Conservation (phyloP, 2,113 vertebrate species). For the Vicugna pacos region DNA sequence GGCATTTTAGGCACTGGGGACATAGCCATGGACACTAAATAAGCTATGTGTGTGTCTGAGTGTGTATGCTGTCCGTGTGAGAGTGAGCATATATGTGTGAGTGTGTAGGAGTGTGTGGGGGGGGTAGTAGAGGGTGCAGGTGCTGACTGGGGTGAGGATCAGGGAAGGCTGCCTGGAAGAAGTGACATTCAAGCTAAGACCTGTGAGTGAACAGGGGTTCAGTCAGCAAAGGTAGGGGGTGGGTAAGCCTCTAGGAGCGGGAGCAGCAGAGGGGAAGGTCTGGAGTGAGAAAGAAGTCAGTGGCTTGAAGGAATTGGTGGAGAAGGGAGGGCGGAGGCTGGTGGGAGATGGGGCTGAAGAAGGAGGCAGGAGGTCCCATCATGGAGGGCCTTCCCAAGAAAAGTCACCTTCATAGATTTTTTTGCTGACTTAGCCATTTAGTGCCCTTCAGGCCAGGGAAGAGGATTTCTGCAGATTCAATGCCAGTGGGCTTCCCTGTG, state of each 20-base stretch:
- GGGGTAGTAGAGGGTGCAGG: not conserved
- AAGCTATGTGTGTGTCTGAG: not conserved
- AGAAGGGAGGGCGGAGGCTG: not conserved
- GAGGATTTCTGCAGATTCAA: not conserved
- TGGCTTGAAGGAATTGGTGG: not conserved
- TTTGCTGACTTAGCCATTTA: not conserved
- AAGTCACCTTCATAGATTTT: not conserved
- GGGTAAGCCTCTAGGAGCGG: not conserved
- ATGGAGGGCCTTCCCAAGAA: not conserved
- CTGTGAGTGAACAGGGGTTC: not conserved
- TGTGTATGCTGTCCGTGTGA: not conserved
- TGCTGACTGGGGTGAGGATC: not conserved
- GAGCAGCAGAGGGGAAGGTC: not conserved
- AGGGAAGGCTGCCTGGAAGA: not conserved
- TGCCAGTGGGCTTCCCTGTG: not conserved
- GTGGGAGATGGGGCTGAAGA: not conserved
- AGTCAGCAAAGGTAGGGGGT: not conserved
- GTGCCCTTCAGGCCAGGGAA: not conserved
- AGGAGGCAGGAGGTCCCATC: not conserved
- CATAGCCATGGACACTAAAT: not conserved
- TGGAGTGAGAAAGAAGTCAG: not conserved
- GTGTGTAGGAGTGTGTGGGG: not conserved
- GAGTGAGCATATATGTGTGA: not conserved
- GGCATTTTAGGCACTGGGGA: not conserved
- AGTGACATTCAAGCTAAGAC: not conserved